Evolutionary conservation across 2,888 invertebrate species (phyloP), one percentile per base, ranked within the genome.

Genomic region (Syrphus vitripennis): DNA sequence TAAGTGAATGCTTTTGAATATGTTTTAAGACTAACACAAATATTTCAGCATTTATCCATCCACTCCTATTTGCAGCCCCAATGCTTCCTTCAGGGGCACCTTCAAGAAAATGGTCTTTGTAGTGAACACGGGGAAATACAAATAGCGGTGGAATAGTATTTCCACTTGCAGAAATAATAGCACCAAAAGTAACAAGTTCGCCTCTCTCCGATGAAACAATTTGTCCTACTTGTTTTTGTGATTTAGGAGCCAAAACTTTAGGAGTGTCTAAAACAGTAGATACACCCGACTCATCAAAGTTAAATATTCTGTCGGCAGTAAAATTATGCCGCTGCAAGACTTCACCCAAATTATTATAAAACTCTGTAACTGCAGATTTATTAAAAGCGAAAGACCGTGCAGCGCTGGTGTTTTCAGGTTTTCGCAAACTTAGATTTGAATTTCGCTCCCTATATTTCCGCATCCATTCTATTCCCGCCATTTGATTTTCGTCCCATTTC

Each of bases 171-270:
- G 88, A 90, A 57, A 88, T 89, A 31, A 91, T 91, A 70, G 88
- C 83, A 9, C 89, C 88, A 40, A 92, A 83, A 40, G 91, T 91
- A 1, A 92, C 90, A 4, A 86, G 90, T 12, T 90, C 90, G 0
- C 91, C 91, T 31, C 90, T 87, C 87, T 92, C 91, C 0, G 89
- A 90, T n/a, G 91, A 91, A 4, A 90, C 90, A 0, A 91, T 12
- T 65, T 90, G 83, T 10, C 90, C 90, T 0, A 91, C 90, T 83
- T 91, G 90, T 84, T 89, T 89, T 69, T 88, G 87, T 6, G 72
- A 61, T 83, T 83, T 89, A 29, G 57, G 55, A 24, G 89, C 87
- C 12, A 89, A 82, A 10, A 90, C 77, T 55, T 89, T 88, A 14
- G 87, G 74, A 14, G 82, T 87, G 5, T 42, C 55, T 42, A 88